Evolutionary conservation across 2,888 invertebrate species (phyloP).

Genomic region (Papilio gigon): DNA sequence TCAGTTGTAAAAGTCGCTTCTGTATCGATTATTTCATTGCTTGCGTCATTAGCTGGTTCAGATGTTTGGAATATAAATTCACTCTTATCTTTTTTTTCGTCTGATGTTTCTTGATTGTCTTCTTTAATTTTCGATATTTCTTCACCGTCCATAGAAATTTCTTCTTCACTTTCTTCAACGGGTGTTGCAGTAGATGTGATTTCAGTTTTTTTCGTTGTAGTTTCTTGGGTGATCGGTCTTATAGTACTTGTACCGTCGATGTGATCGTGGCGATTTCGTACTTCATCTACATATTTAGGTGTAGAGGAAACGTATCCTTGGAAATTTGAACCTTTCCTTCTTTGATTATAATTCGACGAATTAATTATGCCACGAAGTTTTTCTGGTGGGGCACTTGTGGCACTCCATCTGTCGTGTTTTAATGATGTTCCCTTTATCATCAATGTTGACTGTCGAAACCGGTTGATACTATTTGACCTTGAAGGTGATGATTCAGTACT

Average conservation of each 20-base stretch:
- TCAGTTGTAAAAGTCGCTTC: constrained; percentile 54
- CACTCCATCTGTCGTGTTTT: constrained; percentile 74
- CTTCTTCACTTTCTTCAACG: constrained; percentile 35
- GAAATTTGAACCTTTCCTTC: constrained; percentile 75
- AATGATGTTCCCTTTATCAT: constrained; percentile 75
- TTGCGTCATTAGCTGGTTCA: constrained; percentile 50
- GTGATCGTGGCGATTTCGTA: constrained; percentile 54
- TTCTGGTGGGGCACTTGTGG: constrained; percentile 46
- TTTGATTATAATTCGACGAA: constrained; percentile 51
- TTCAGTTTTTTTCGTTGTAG: constrained; percentile 9
- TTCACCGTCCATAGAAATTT: constrained; percentile 44
- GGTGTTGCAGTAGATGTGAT: constrained; percentile 18
- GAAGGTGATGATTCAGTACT: constrained; percentile 46
- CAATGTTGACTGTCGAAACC: constrained; percentile 73
- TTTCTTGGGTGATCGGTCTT: constrained; percentile 44
- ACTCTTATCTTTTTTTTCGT: constrained; percentile 59
- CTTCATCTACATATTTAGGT: constrained; percentile 53
- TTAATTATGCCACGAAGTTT: constrained; percentile 52
- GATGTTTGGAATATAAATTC: constrained; percentile 65
- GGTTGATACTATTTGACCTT: constrained; percentile 63
- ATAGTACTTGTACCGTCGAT: constrained; percentile 49
- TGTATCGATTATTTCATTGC: constrained; percentile 51
- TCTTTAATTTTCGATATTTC: constrained; percentile 47
- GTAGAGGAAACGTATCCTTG: constrained; percentile 65
- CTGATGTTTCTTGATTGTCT: constrained; percentile 40